Conservation (phyloP, 2,888 invertebrate species). For the Drosophila mettleri region DNA sequence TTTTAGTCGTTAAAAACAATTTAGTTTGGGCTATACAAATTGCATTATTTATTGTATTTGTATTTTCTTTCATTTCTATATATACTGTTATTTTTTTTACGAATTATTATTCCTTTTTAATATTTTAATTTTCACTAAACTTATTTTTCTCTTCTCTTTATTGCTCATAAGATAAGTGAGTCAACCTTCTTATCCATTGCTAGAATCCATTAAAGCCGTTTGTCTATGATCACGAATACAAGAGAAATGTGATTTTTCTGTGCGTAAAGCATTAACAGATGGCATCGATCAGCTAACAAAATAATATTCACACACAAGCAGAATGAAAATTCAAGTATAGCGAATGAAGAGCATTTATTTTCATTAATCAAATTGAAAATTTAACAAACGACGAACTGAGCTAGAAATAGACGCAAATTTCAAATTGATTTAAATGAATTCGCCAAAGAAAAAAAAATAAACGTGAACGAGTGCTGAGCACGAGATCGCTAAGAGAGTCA, state of each 20-base stretch:
- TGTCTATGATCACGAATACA: neutral
- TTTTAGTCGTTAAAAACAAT: too few species aligned
- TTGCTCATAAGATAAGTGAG: neutral
- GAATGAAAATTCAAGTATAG: constrained; percentile 5
- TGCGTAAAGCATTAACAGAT: constrained; percentile 18
- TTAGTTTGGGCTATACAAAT: too few species aligned
- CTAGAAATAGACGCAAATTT: constrained; percentile 65
- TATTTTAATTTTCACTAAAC: too few species aligned
- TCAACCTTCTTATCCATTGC: constrained; percentile 1
- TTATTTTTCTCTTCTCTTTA: too few species aligned
- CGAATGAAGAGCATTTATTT: constrained; percentile 30
- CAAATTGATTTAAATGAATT: constrained; percentile 77
- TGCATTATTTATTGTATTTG: too few species aligned
- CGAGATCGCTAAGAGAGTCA: constrained; percentile 52
- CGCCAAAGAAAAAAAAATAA: constrained; percentile 25
- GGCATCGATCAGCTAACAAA: constrained; percentile 22
- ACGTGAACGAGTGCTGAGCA: constrained; percentile 55
- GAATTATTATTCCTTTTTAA: too few species aligned
- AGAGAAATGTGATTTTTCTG: constrained; percentile 4
- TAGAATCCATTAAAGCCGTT: constrained; percentile 5
- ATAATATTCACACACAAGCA: neutral
- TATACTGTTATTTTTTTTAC: too few species aligned
- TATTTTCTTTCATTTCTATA: too few species aligned
- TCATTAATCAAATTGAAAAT: constrained; percentile 69
- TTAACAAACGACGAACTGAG: constrained; percentile 53